These are phyloP conservation scores for Epiblema foenella DNA, from an alignment of 2,888 invertebrate genomes.

Conservation along the genomic window DNA sequence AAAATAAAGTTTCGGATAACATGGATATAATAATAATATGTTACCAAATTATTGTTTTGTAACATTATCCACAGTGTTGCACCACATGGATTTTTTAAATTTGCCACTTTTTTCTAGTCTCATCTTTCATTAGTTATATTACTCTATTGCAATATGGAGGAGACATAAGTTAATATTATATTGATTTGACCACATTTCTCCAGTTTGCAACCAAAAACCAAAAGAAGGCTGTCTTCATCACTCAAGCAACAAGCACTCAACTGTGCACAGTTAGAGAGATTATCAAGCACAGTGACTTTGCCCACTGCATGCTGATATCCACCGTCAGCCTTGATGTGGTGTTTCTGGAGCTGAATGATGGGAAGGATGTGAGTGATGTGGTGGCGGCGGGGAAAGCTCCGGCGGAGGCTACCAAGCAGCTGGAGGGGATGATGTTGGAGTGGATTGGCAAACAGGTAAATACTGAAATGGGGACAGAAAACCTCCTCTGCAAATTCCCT, in stretches of 20 bases:
- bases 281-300: conserved; percentile 85
- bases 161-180: not conserved
- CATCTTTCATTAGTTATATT: too few relatives aligned
- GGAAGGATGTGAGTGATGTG: conserved; percentile 69
- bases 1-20: too few relatives aligned
- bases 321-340: conserved; percentile 84
- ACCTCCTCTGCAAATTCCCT: too few relatives aligned
- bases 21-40: too few relatives aligned
- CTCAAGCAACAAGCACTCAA: conserved; percentile 82
- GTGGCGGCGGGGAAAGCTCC: conserved; percentile 66
- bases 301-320: conserved; percentile 86
- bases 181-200: conserved; percentile 37
- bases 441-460: conserved; percentile 86
- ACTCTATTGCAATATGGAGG: too few relatives aligned
- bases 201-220: conserved; percentile 69
- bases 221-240: conserved; percentile 83
- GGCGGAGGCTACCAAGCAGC: conserved; percentile 65
- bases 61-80: too few relatives aligned
- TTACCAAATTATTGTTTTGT: too few relatives aligned
- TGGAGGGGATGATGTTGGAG: conserved; percentile 65
- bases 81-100: too few relatives aligned
- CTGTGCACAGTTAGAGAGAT: conserved; percentile 85
- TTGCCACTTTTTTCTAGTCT: too few relatives aligned
- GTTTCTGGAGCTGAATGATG: conserved; percentile 73
- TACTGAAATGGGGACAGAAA: too few relatives aligned